Evolutionary conservation across 2,113 vertebrate genomes (phyloP), one percentile per base, ranked within the genome.

Genomic region (Eira barbara): DNA sequence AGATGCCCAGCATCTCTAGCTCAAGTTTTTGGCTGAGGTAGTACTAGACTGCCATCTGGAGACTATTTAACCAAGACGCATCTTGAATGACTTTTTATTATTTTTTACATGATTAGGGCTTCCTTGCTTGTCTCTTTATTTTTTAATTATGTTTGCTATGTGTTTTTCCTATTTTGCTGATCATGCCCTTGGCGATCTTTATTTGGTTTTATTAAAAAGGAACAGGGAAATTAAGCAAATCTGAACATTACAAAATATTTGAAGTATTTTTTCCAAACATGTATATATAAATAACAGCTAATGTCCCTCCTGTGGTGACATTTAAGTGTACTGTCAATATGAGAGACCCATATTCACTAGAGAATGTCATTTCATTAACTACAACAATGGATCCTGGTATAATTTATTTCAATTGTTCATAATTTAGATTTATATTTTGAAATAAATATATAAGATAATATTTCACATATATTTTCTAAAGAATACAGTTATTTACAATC

Each of bases 31-130:
- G 49, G 78, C 31, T 87, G 34, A 63, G 59, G 1, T 25, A 55
- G 96, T 18, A 7, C 86, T 93, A 83, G 90, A 59, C 88, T 98
- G 96, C 97, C 98, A 97, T 89, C 97, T 97, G 93, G 95, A 98
- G 97, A 96, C 84, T 97, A 87, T 36, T 91, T 79, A 85, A 82
- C 18, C 52, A 96, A 59, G 71, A 86, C 69, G 49, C 79, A 85
- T 78, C 25, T 31, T 27, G 23, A 95, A 83, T 45, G 4, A 57
- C 15, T 71, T 18, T 65, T 31, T 25, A 52, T 36, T 27, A 42
- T 20, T 74, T 89, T 85, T 65, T 36, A 39, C 29, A 61, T 73
- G 23, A 21, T 73, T 42, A 88, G 18, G 36, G 4, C 45, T 59
- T 61, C 9, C 61, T 59, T 84, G 13, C 45, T 91, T 63, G 9